Percentiles rank a stretch among this genome's conserved stretches.
These are phyloP conservation scores for Trachythela sp. DNA, from an alignment of 64 coral and sea anemone species.

Conservation along the genomic window DNA sequence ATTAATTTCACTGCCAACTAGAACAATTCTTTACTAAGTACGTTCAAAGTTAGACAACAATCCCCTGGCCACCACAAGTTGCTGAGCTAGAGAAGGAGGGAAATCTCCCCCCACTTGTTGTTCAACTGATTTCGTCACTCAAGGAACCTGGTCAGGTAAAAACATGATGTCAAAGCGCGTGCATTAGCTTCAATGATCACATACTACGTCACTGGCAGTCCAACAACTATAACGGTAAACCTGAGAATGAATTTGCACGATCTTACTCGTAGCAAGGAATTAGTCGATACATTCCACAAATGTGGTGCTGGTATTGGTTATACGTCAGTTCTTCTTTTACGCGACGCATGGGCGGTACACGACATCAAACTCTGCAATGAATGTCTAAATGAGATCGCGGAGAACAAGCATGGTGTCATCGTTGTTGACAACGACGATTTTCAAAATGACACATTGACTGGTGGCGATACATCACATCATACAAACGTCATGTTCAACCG, in stretches of 20 bases:
- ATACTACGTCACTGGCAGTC: not conserved
- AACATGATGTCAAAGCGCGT: not conserved
- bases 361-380: conserved; percentile 10
- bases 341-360: not conserved
- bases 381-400: not conserved
- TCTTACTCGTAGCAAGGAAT: not conserved
- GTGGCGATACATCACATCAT: not conserved
- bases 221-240: not conserved
- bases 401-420: not conserved
- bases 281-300: conserved; percentile 1
- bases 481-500: conserved; percentile 13
- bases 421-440: conserved; percentile 15
- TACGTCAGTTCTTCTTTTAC: conserved; percentile 3
- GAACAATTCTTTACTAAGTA: too few relatives aligned
- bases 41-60: too few relatives aligned
- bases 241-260: conserved; percentile 3
- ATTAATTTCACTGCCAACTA: too few relatives aligned
- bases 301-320: not conserved
- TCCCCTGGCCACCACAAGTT: conserved; percentile 6
- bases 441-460: conserved; percentile 11
- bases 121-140: not conserved
- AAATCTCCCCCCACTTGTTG: not conserved
- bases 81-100: not conserved
- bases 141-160: conserved; percentile 1
- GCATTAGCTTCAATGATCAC: not conserved